Conservation (phyloP, 2,888 invertebrate genomes). For the Spisula subtruncata region DNA sequence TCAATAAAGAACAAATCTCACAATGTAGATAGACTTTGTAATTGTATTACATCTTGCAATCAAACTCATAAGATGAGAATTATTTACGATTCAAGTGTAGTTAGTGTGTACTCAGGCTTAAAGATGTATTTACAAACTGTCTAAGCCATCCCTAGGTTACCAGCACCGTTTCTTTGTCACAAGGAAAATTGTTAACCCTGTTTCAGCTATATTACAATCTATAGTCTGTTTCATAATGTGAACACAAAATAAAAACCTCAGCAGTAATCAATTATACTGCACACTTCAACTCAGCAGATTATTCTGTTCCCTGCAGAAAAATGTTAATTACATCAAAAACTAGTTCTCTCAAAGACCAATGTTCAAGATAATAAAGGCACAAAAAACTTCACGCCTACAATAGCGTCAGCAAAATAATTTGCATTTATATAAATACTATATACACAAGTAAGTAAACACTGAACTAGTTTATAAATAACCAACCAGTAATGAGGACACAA, state of each 20-base stretch:
- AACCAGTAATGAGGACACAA: neutral
- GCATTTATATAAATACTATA: neutral
- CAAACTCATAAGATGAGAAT: neutral
- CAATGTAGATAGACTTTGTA: no score
- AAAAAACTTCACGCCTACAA: neutral
- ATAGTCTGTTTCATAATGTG: neutral
- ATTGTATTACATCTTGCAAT: neutral
- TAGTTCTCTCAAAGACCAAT: no score
- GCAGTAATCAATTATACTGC: neutral
- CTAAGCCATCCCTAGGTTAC: neutral
- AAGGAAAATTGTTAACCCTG: constrained; percentile 4
- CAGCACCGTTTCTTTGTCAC: neutral
- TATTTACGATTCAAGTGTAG: neutral
- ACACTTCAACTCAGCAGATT: neutral
- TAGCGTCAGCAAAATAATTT: neutral
- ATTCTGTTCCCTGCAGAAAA: neutral
- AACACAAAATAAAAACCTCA: neutral
- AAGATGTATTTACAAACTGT: neutral
- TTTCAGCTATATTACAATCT: neutral
- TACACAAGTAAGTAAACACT: neutral
- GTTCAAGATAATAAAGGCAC: neutral
- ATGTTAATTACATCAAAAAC: no score
- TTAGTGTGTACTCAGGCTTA: neutral
- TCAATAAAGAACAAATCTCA: neutral
- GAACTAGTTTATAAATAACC: neutral